phyloP scores from a whole-genome alignment of 2,888 invertebrate genomes.

The Conus canariensis region DNA sequence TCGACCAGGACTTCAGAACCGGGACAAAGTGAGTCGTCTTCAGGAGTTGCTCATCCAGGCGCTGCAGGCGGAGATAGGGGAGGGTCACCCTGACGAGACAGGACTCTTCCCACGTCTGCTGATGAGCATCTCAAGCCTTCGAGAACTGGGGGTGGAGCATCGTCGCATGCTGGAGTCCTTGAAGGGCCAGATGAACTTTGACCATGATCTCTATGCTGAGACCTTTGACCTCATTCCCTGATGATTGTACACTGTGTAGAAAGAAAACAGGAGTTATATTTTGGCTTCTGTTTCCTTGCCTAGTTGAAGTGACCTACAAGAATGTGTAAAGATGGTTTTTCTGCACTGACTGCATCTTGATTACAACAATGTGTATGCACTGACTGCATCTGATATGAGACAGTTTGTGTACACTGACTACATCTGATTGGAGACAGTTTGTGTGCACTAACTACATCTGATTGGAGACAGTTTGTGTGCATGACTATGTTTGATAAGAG shows the following conservation, averaged over 20 bases:
- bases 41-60: conserved; percentile 76
- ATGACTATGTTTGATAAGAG: no score
- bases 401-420: no score
- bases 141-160: conserved; percentile 77
- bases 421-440: no score
- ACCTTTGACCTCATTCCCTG: conserved; percentile 74
- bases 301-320: background rate
- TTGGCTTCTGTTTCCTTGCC: background rate
- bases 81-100: conserved; percentile 72
- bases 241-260: background rate
- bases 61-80: conserved; percentile 71
- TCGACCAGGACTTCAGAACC: conserved; percentile 74
- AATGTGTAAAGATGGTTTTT: no score
- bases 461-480: no score
- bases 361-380: no score
- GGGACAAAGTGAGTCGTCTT: conserved; percentile 75
- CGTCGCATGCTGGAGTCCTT: conserved; percentile 74
- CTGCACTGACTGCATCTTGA: no score
- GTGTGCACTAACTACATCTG: no score
- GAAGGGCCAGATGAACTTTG: conserved; percentile 74
- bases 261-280: background rate
- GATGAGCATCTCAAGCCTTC: conserved; percentile 77
- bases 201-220: conserved; percentile 75
- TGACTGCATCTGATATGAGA: no score
- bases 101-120: conserved; percentile 77